These are phyloP conservation scores for Steinernema feltiae DNA, from an alignment of 1,140 invertebrate species.

Conservation along the genomic window DNA sequence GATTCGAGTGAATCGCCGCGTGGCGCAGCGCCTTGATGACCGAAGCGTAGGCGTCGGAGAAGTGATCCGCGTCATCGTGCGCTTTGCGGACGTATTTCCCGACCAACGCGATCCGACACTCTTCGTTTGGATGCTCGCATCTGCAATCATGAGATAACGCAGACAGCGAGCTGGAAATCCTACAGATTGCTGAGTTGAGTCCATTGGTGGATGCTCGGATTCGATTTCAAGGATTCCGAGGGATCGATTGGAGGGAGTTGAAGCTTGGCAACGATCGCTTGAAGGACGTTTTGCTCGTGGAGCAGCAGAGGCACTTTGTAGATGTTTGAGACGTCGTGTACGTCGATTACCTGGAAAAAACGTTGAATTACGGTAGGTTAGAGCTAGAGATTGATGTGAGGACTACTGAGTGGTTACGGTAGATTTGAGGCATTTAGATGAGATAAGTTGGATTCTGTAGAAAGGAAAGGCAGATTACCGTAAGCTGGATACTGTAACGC, in stretches of 20 bases:
- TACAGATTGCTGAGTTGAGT: conserved; percentile 73
- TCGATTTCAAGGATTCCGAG: conserved; percentile 65
- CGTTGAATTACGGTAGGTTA: not conserved
- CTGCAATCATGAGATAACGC: too few relatives aligned
- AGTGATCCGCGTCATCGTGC: too few relatives aligned
- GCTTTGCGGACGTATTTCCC: conserved; percentile 96
- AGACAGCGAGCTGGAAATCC: too few relatives aligned
- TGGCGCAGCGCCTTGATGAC: conserved; percentile 90
- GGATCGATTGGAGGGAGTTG: conserved; percentile 29
- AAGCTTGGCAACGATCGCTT: conserved; percentile 57
- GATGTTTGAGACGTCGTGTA: conserved; percentile 86
- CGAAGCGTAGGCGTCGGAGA: conserved; percentile 92
- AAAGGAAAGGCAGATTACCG: too few relatives aligned
- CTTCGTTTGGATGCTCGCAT: too few relatives aligned
- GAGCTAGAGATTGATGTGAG: too few relatives aligned
- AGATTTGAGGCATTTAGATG: too few relatives aligned
- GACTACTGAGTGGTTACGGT: too few relatives aligned
- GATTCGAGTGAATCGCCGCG: conserved; percentile 74
- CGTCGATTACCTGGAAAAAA: conserved; percentile 74
- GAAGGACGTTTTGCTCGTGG: conserved; percentile 79
- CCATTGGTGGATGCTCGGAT: conserved; percentile 81
- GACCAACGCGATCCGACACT: conserved; percentile 73
- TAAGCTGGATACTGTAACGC: too few relatives aligned
- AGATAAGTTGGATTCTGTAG: conserved; percentile 8
- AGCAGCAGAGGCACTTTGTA: conserved; percentile 91